A percentile compares a stretch with the other conserved stretches of the same genome.
phyloP scores from a whole-genome alignment of 2,797 vertebrate species.

The Yasuhikotakia modesta region DNA sequence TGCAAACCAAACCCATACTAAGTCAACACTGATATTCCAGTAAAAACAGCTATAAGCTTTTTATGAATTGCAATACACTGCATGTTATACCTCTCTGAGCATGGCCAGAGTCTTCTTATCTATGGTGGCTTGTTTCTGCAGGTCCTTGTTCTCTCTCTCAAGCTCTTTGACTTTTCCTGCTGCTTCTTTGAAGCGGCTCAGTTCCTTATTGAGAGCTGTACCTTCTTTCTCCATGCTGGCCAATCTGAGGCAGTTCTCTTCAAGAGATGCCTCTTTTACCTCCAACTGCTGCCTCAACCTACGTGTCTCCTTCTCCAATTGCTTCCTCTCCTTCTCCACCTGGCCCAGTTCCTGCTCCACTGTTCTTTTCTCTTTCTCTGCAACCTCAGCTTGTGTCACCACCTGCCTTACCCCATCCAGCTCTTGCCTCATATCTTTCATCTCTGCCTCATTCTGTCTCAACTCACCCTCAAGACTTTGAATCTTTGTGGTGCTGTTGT shows the following conservation, averaged over 20 bases:
- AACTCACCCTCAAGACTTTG: constrained; percentile 74
- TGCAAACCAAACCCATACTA: constrained; percentile 61
- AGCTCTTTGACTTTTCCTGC: constrained; percentile 84
- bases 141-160: constrained; percentile 88
- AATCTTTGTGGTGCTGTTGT: constrained; percentile 71
- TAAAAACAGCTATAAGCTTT: background rate
- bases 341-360: constrained; percentile 85
- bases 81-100: constrained; percentile 85
- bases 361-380: constrained; percentile 78
- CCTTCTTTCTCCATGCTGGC: constrained; percentile 80
- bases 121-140: constrained; percentile 90
- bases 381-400: constrained; percentile 73
- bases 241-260: constrained; percentile 79
- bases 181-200: constrained; percentile 83
- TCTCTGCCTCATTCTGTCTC: constrained; percentile 73
- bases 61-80: background rate
- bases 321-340: constrained; percentile 86
- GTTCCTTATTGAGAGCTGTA: constrained; percentile 77
- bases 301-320: constrained; percentile 81
- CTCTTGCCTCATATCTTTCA: constrained; percentile 78
- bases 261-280: constrained; percentile 81
- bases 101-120: constrained; percentile 89
- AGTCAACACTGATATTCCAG: background rate
- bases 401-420: constrained; percentile 77
- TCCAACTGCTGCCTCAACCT: constrained; percentile 86